A percentile compares a stretch with the other conserved stretches of the same genome.
Conservation (phyloP, 2,888 invertebrate genomes). For the Cryptus viduatorius region DNA sequence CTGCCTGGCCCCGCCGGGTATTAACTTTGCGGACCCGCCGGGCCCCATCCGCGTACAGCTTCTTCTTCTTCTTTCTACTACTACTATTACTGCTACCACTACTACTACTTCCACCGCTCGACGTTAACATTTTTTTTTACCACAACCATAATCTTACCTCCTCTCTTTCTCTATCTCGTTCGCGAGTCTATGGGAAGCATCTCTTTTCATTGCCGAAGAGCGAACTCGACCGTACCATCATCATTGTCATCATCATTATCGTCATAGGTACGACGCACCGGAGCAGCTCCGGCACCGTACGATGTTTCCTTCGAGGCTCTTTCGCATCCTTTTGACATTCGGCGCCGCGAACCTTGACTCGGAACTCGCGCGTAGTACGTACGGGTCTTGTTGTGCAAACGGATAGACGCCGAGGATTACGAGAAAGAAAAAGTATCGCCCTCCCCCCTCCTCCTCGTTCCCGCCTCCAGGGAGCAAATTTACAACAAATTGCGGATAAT, state of each 20-base stretch:
- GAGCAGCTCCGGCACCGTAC: not conserved
- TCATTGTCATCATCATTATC: conserved; percentile 19
- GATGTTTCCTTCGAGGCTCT: conserved; percentile 26
- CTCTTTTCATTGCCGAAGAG: conserved; percentile 12
- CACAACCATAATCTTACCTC: conserved; percentile 30
- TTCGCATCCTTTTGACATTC: conserved; percentile 47
- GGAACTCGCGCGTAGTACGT: conserved; percentile 12
- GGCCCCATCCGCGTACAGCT: conserved; percentile 27
- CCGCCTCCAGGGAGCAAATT: conserved; percentile 8
- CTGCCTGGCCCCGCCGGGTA: conserved; percentile 39
- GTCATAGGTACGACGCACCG: conserved; percentile 36
- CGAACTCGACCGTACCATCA: conserved; percentile 27
- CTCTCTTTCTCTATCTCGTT: conserved; percentile 15
- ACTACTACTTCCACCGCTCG: conserved; percentile 26
- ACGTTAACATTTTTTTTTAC: conserved; percentile 39
- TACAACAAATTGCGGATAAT: conserved; percentile 47
- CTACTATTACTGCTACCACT: not conserved
- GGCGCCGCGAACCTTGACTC: conserved; percentile 67
- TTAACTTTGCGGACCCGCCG: conserved; percentile 33
- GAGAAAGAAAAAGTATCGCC: not conserved
- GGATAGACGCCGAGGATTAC: conserved; percentile 17
- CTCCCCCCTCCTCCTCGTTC: too few species aligned
- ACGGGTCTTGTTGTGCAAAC: conserved; percentile 53
- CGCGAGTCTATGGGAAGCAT: not conserved
- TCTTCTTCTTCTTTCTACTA: conserved; percentile 16